Conservation (phyloP, 2,888 invertebrate genomes). For the Cephonodes hylas region DNA sequence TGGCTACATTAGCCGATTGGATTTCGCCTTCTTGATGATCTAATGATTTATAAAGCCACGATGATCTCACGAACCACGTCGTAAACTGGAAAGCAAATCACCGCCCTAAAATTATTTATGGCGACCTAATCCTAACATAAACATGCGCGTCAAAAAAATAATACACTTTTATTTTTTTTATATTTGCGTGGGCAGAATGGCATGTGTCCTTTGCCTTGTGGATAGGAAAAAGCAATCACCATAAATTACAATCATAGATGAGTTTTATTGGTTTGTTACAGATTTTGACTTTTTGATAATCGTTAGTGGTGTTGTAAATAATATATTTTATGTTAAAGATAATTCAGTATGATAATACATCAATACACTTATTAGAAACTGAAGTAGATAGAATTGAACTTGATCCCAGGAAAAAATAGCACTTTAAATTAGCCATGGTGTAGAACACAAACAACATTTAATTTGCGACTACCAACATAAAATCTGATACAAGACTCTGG, state of each 20-base stretch:
- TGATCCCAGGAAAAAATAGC: too few species aligned
- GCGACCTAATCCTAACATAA: slow-evolving; percentile 21
- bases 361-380: too few species aligned
- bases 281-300: background rate
- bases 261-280: background rate
- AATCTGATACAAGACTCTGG: too few species aligned
- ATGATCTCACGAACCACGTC: slow-evolving; percentile 40
- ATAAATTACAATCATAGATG: background rate
- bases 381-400: too few species aligned
- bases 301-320: background rate
- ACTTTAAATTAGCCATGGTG: too few species aligned
- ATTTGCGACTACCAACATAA: too few species aligned
- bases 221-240: background rate
- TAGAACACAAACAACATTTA: too few species aligned
- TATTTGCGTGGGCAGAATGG: background rate
- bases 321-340: background rate
- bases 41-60: slow-evolving; percentile 29
- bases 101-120: slow-evolving; percentile 40
- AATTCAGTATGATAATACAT: too few species aligned
- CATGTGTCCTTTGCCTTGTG: background rate
- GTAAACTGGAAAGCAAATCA: slow-evolving; percentile 27
- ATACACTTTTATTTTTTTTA: background rate
- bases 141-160: background rate
- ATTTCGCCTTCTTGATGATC: slow-evolving; percentile 18
- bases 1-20: background rate